phyloP scores from a whole-genome alignment of 2,888 invertebrate species.

The Cataglyphis cursor region DNA sequence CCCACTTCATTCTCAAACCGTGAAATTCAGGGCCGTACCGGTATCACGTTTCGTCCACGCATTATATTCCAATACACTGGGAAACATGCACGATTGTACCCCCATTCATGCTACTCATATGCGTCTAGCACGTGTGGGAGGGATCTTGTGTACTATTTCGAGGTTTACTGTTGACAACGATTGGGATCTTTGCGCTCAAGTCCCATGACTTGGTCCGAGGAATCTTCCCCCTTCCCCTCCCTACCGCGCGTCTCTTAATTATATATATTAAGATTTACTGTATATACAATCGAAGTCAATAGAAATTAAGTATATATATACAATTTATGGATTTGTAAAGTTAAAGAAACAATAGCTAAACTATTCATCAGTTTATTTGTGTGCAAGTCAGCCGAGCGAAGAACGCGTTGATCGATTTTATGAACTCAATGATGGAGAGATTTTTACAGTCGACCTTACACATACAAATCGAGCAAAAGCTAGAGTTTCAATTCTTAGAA shows the following conservation, averaged over 20 bases:
- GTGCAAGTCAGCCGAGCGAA: conserved; percentile 63
- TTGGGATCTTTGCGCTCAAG: no score
- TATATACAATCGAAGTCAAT: neutral
- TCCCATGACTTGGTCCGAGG: no score
- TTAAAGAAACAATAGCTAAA: conserved; percentile 55
- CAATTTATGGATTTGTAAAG: neutral
- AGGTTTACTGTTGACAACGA: no score
- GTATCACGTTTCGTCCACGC: neutral
- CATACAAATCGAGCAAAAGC: conserved; percentile 54
- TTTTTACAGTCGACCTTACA: conserved; percentile 47
- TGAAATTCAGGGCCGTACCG: neutral
- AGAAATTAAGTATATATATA: neutral
- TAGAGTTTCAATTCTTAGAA: conserved; percentile 46
- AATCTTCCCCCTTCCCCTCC: no score
- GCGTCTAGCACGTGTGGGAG: neutral
- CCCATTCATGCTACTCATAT: neutral
- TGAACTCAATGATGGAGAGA: conserved; percentile 47
- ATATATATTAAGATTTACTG: neutral
- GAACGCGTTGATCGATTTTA: conserved; percentile 52
- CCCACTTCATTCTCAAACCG: neutral
- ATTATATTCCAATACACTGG: neutral
- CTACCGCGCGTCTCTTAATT: neutral
- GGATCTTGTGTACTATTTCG: neutral
- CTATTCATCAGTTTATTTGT: conserved; percentile 66
- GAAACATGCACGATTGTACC: neutral